Evolutionary conservation across 2,888 invertebrate genomes (phyloP), one percentile per base, ranked within the genome.

Genomic region (Drosophila testacea): DNA sequence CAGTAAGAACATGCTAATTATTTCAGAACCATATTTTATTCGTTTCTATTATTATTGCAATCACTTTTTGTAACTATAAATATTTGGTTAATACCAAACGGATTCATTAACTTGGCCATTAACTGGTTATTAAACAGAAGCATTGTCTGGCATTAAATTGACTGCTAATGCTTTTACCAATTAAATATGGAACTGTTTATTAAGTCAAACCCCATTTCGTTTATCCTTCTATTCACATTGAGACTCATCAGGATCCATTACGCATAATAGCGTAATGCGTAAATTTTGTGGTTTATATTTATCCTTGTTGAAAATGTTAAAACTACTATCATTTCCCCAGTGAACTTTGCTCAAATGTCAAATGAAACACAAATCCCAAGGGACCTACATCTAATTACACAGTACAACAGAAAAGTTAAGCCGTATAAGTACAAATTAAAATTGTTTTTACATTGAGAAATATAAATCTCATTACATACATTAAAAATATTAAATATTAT

Each of bases 301-400:
- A n/a, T 48, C 22, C 10, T 44, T 38, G 34, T 27, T 36, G 16
- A 27, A 22, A 56, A 34, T 51, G 41, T 47, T 10, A 16, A 41
- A 41, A 30, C 4, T 34, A 28, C 51, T 28, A 32, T 39, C 50
- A 44, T 57, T 57, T 59, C 10, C 52, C 22, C 54, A 10, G 6
- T 57, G 69, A 78, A 73, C 69, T 68, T 68, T 73, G 7, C 48
- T 39, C 6, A 61, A 78, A 75, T 73, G 79, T 78, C 75, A 65
- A 55, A 38, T 1, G 38, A 22, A 46, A 46, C 11, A n/a, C 27
- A 30, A 28, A 34, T 34, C 41, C 22, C 54, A 55, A 46, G 38
- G 46, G 10, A 28, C 7, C 44, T 13, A 16, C 16, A 36, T 32
- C 32, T n/a, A 46, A 65, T 51, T 57, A 69, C 52, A 61, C 65